Base-by-base conservation (phyloP, 1,140 invertebrate genomes). In the Globodera ellingtonae region DNA sequence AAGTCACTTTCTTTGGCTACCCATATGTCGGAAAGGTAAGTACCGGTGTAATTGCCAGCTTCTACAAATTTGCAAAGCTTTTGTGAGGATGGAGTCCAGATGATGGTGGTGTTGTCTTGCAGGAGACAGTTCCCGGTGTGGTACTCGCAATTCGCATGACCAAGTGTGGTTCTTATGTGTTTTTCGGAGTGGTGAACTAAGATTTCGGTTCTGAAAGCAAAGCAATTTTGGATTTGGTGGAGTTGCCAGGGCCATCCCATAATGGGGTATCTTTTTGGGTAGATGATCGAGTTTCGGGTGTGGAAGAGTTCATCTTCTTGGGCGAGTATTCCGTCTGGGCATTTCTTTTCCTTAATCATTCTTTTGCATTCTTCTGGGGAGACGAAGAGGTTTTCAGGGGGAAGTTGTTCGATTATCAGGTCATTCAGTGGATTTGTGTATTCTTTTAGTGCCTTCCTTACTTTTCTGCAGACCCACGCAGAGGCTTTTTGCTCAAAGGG, bases 401-500 rank as follows among this genome's bases (percentile, higher is more conserved):
- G 71, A 7, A 72, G 48, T 52, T 46, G 48, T 46, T 56, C 24
- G 7, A 24, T 44, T n/a, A 72, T 72, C 9, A 72, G 35, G 10
- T 72, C 71, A 10, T 46, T 72, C 21, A 18, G 21, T 44, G 71
- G 71, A 21, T 72, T 72, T 7, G 71, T 72, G 9, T 72, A 72
- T 46, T 72, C 71, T n/a, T 10, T 56, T 10, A 52, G 48, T 18
- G 48, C n/a, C 46, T 72, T 72, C 71, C 24, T 72, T 21, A 72
- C 56, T n/a, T n/a, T 46, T 47, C 35, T 72, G 21, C 71, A 72
- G 18, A 56, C 71, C 71, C 71, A 72, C 4, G 71, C 71, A n/a
- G 9, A 21, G 35, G 48, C 10, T 48, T 48, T 21, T 46, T 72
- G 71, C 13, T 72, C n/a, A 10, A 72, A 72, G 8, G 71, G 48